Evolutionary conservation across 2,113 vertebrate genomes (phyloP).

Genomic region (Gymnogyps californianus): DNA sequence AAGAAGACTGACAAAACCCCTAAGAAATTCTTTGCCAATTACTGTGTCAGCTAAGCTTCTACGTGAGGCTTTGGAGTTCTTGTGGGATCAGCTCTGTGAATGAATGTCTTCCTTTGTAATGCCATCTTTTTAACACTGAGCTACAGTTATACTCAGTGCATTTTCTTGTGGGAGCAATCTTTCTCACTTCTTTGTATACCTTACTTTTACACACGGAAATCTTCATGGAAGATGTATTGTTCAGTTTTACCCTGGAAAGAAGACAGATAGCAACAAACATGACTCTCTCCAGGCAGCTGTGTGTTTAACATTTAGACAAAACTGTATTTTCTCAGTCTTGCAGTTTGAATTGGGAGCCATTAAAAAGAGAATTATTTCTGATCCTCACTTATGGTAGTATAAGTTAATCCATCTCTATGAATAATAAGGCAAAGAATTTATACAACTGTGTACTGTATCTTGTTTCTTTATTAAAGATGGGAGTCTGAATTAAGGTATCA

Average conservation of each 20-base stretch:
- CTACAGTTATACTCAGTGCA: background rate
- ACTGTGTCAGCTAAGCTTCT: background rate
- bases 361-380: background rate
- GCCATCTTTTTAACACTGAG: background rate
- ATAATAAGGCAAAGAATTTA: background rate
- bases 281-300: background rate
- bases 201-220: background rate
- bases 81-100: background rate
- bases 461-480: background rate
- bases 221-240: background rate
- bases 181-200: background rate
- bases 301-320: background rate
- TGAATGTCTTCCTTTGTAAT: background rate
- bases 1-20: background rate
- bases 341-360: background rate
- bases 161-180: conserved; percentile 7
- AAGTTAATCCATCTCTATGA: background rate
- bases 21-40: background rate
- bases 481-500: background rate
- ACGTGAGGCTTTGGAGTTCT: background rate
- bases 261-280: background rate
- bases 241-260: background rate
- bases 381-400: background rate
- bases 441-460: background rate
- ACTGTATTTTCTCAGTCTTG: background rate